Percentiles rank a stretch among this genome's conserved stretches.
Evolutionary conservation across 2,888 invertebrate genomes (phyloP).

Genomic region (Acrobeloides nanus): DNA sequence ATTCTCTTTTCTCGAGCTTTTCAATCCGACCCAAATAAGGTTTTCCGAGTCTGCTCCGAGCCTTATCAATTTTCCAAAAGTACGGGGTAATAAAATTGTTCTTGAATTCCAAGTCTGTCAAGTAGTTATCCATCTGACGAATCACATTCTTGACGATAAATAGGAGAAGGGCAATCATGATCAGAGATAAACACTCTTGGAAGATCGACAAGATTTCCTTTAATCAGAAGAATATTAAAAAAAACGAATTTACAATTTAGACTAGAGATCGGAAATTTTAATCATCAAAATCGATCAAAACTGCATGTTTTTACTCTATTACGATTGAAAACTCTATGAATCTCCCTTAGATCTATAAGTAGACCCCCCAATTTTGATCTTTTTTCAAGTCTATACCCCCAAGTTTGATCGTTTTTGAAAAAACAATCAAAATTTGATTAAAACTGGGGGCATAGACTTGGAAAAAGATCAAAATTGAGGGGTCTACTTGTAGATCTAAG

Average conservation of each 20-base stretch:
- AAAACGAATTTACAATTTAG: conserved; percentile 2
- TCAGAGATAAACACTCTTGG: conserved; percentile 30
- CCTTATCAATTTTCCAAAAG: conserved; percentile 45
- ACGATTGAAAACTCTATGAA: no score
- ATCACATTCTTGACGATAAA: conserved; percentile 39
- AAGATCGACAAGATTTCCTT: conserved; percentile 25
- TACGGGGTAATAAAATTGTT: conserved; percentile 40
- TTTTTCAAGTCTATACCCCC: no score
- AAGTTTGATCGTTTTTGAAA: no score
- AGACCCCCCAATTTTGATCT: no score
- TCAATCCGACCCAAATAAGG: conserved; percentile 22
- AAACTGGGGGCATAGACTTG: no score
- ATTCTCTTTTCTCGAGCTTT: conserved; percentile 24
- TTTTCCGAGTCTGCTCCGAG: conserved; percentile 21
- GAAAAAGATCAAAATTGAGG: no score
- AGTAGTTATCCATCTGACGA: conserved; percentile 33
- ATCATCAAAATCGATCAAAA: no score
- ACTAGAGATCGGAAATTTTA: no score
- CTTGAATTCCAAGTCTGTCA: conserved; percentile 39
- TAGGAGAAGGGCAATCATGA: conserved; percentile 41
- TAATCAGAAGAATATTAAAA: conserved; percentile 24
- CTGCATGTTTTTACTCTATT: no score
- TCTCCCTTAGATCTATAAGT: no score
- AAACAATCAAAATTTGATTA: no score
- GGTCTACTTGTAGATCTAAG: no score